Evolutionary conservation across 2,797 vertebrate species (phyloP).

Genomic region (Centropyge bicolor): DNA sequence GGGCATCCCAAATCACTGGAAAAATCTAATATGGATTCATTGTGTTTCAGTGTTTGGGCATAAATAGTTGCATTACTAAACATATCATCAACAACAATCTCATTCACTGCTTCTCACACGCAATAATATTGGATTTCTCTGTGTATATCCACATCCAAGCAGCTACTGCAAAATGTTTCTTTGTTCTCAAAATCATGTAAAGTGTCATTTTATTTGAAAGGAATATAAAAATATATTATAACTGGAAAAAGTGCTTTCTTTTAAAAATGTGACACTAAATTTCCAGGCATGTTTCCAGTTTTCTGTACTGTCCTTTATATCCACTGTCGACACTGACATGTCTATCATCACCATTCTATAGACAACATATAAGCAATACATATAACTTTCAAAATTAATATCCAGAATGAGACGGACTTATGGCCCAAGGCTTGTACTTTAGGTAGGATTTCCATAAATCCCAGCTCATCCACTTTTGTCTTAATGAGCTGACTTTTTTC

Average conservation of each 20-base stretch:
- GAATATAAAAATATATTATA: too few relatives aligned
- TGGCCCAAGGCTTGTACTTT: slow-evolving; percentile 7
- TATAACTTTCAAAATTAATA: slow-evolving; percentile 29
- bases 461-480: slow-evolving; percentile 21
- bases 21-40: slow-evolving; percentile 35
- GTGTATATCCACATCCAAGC: not conserved
- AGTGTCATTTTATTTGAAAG: not conserved
- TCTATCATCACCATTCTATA: not conserved
- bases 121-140: slow-evolving; percentile 3
- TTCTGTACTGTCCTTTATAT: not conserved
- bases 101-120: not conserved
- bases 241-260: not conserved
- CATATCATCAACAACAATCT: slow-evolving; percentile 31
- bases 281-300: not conserved
- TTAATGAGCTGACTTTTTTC: slow-evolving; percentile 31
- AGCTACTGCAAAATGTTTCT: not conserved
- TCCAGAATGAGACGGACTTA: slow-evolving; percentile 21
- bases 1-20: not conserved
- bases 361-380: slow-evolving; percentile 14
- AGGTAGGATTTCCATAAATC: slow-evolving; percentile 37
- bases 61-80: slow-evolving; percentile 29
- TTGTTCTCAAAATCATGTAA: not conserved
- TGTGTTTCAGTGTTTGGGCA: slow-evolving; percentile 32
- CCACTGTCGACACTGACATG: slow-evolving; percentile 1
- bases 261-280: not conserved